phyloP scores from a whole-genome alignment of 1,140 invertebrate genomes.

The Venturia canescens region DNA sequence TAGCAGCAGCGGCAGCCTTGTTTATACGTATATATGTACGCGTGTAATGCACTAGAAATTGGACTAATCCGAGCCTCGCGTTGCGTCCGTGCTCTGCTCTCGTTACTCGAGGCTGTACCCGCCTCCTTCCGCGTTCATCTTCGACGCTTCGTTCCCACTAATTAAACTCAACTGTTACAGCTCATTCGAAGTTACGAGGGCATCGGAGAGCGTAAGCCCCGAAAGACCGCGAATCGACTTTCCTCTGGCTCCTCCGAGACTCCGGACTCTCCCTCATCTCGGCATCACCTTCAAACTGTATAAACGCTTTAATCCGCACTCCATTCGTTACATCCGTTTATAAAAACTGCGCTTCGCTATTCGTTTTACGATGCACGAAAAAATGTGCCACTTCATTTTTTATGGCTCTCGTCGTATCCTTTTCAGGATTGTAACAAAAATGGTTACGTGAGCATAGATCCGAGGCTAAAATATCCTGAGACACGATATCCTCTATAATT shows the following conservation, averaged over 20 bases:
- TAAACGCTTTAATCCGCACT: no score
- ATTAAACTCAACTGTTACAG: slow-evolving; percentile 18
- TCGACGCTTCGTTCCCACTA: slow-evolving; percentile 24
- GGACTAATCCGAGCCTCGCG: neutral
- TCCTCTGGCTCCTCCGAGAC: neutral
- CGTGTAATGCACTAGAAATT: neutral
- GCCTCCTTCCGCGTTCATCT: neutral
- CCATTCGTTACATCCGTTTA: no score
- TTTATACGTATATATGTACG: neutral
- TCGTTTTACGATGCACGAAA: no score
- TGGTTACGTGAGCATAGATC: no score
- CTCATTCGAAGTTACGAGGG: slow-evolving; percentile 1
- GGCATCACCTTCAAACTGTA: no score
- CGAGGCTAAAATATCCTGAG: no score
- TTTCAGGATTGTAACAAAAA: no score
- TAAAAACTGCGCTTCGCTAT: no score
- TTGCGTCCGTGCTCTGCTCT: slow-evolving; percentile 5
- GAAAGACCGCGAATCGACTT: neutral
- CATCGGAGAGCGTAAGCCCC: neutral
- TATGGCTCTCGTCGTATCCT: no score
- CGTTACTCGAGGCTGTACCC: slow-evolving; percentile 16
- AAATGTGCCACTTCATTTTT: no score
- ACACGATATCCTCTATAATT: no score
- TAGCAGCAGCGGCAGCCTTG: neutral
- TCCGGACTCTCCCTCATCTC: neutral